Base-by-base conservation (phyloP, 2,797 vertebrate species). In the Helarctos malayanus region DNA sequence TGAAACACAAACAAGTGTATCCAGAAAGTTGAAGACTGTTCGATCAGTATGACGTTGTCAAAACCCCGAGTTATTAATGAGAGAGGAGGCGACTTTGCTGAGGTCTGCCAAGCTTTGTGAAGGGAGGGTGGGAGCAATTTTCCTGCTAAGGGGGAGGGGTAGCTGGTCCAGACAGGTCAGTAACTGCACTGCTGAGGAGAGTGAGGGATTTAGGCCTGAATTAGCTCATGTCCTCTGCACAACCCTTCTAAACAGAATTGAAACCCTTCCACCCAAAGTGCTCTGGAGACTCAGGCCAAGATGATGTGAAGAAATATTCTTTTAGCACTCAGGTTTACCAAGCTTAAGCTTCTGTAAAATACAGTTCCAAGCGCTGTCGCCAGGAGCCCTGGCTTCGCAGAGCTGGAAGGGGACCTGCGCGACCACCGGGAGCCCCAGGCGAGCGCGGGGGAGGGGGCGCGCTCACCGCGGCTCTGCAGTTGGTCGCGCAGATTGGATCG, bases 401-500 rank as follows among this genome's bases (percentile, higher is more conserved):
- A 52, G 13, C 0, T 2, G 32, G 6, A 54, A 35, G 49, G 49
- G 45, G 45, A 29, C 73, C 45, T 3, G 27, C 14, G 27, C 15
- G 27, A 49, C 45, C 65, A 29, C 2, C 1, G 3, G 27, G 73
- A 3, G 3, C 2, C 54, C 69, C 59, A 2, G 35, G 2, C 1
- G 32, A 52, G 52, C 11, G 45, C 57, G 1, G 4, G 7, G 2
- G 9, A 27, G 35, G 3, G 19, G 25, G 8, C 23, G 0, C 3
- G 1, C 3, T 4, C 78, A 41, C 29, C 21, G 7, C 7, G 10
- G 27, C 59, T 13, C 71, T 25, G 32, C 76, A 13, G 35, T 6
- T 0, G 45, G 6, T 13, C 1, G 1, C 16, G 0, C n/a, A 0
- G 49, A 35, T 9, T 8, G 7, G 38, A 45, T 45, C 23, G 0